A percentile compares a stretch with the other conserved stretches of the same genome.
These are phyloP conservation scores for Timandra comae DNA, from an alignment of 2,888 invertebrate species.

Conservation along the genomic window DNA sequence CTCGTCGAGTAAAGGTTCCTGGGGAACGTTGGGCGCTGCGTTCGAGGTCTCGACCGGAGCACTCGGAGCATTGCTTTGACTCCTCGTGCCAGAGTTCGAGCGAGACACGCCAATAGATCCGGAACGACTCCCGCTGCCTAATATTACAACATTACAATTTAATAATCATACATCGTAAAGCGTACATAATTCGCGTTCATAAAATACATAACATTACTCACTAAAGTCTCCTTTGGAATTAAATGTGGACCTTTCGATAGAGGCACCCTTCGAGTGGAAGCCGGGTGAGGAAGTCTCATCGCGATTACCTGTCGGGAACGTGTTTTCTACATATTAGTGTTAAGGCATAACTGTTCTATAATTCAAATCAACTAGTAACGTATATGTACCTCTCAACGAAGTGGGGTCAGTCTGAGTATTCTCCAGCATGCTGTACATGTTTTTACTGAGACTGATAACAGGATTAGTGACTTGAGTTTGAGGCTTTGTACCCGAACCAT, in stretches of 20 bases:
- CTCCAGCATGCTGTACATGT: conserved; percentile 56
- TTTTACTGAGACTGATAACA: conserved; percentile 52
- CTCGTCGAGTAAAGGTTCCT: conserved; percentile 48
- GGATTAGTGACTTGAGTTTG: conserved; percentile 48
- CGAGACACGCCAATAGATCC: conserved; percentile 48
- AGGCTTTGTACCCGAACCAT: conserved; percentile 60
- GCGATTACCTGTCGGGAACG: conserved; percentile 40
- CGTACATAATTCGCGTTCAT: background rate
- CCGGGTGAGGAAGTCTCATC: conserved; percentile 39
- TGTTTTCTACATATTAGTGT: background rate
- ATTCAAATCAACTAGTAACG: background rate
- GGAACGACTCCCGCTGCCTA: conserved; percentile 41
- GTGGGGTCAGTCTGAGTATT: conserved; percentile 53
- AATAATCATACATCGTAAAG: no score
- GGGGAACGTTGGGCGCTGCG: conserved; percentile 27
- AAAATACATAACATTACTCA: conserved; percentile 35
- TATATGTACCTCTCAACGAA: conserved; percentile 44
- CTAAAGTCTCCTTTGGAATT: conserved; percentile 59
- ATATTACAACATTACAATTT: no score
- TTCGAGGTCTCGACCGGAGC: conserved; percentile 24
- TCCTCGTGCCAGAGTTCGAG: conserved; percentile 46
- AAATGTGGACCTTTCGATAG: conserved; percentile 69
- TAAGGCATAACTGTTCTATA: background rate
- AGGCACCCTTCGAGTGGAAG: conserved; percentile 65
- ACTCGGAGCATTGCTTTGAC: conserved; percentile 30